Evolutionary conservation across 2,113 vertebrate species (phyloP), one percentile per base, ranked within the genome.

Genomic region (Manacus vitellinus): DNA sequence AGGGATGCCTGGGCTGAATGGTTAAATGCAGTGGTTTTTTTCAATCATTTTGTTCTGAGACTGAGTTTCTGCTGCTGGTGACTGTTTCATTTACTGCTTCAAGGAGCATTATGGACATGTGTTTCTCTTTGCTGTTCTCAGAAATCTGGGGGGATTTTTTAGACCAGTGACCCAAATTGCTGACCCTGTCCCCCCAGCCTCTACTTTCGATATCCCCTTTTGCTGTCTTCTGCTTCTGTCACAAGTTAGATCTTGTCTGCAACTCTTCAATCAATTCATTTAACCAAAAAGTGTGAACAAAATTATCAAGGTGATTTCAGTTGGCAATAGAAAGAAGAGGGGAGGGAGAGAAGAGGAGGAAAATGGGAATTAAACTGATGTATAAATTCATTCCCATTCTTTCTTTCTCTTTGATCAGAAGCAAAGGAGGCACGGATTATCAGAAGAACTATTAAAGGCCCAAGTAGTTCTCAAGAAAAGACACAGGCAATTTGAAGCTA

Each of bases 341-440:
- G 5, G 24, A 71, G 37, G 31, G 33, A 88, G 37, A 85, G 65
- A 94, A 96, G 86, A 94, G 58, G 77, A 97, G 46, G 67, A 97
- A 93, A 77, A 70, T 52, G 77, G 84, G 97, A 96, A 97, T 98
- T 94, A 97, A 83, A 89, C 44, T 97, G 91, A 97, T 95, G 86
- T 93, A 37, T 97, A 96, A 96, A 97, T 98, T 90, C 0, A 28
- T 97, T 97, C 54, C 90, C 6, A 9, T 39, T 59, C 70, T 96
- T 96, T 68, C 87, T 96, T 97, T 94, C 88, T 94, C 79, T 97
- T 97, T 97, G 96, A 97, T 98, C 97, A 97, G 94, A 96, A 96
- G 61, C 92, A 85, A 97, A 97, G 80, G 79, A 97, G 84, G 77
- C 62, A 95, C 96, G 80, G 83, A 93, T 97, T 96, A 95, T 97